phyloP scores from a whole-genome alignment of 2,113 vertebrate species.

The Hemibagrus wyckioides region DNA sequence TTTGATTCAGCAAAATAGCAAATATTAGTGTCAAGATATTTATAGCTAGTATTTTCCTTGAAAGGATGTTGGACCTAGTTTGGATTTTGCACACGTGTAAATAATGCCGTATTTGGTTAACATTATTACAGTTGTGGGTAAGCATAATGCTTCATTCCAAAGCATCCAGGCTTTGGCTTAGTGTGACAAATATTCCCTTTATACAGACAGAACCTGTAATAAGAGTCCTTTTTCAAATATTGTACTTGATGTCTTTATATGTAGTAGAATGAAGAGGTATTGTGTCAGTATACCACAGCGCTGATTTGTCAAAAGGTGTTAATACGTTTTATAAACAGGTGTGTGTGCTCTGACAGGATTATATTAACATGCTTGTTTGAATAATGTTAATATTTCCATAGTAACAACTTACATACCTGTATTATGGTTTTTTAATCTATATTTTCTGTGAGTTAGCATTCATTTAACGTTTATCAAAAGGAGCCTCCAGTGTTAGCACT shows the following conservation, averaged over 20 bases:
- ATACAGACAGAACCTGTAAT: neutral
- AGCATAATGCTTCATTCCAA: neutral
- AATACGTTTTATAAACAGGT: neutral
- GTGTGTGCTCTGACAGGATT: neutral
- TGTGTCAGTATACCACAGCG: neutral
- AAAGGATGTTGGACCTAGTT: slow-evolving; percentile 11
- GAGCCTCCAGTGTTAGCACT: neutral
- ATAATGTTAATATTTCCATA: neutral
- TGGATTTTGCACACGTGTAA: neutral
- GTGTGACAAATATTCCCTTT: neutral
- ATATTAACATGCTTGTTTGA: neutral
- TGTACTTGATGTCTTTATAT: neutral
- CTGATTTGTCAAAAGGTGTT: neutral
- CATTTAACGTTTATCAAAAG: neutral
- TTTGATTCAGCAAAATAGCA: neutral
- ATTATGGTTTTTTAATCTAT: neutral
- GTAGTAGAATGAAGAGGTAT: neutral
- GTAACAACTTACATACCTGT: neutral
- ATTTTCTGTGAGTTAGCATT: neutral
- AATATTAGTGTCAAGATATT: slow-evolving; percentile 1
- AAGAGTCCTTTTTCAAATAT: neutral
- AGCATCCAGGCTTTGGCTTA: neutral
- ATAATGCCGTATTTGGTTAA: slow-evolving; percentile 8
- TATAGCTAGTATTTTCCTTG: neutral
- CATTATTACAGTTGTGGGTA: neutral